Conservation (phyloP, 1,140 invertebrate species). For the Drosophila sproati region DNA sequence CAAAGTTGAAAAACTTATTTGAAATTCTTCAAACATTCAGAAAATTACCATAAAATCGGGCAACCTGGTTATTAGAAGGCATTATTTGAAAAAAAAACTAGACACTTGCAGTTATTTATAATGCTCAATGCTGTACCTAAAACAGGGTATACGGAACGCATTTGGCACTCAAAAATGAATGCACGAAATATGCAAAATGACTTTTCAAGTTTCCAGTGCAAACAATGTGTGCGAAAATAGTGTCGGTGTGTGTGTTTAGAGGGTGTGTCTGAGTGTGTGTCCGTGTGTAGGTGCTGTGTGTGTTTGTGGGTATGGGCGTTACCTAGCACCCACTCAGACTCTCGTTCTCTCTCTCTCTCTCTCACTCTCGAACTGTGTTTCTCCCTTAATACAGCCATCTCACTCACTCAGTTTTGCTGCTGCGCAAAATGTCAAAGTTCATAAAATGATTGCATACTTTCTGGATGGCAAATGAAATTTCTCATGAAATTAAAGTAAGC, state of each 20-base stretch:
- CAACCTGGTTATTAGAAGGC: no score
- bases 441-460: slow-evolving; percentile 48
- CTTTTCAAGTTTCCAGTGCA: slow-evolving; percentile 48
- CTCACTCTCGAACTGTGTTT: background rate
- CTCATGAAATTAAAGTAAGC: slow-evolving; percentile 47
- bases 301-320: slow-evolving; percentile 8
- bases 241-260: background rate
- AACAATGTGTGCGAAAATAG: slow-evolving; percentile 8
- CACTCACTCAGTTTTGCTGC: slow-evolving; percentile 1
- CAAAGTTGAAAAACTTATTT: no score
- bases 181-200: slow-evolving; percentile 59
- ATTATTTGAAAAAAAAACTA: no score
- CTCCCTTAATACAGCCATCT: background rate
- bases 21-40: no score
- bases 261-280: background rate
- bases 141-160: slow-evolving; percentile 27
- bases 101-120: background rate
- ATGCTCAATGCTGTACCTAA: background rate
- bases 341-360: background rate
- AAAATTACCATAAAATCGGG: no score
- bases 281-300: slow-evolving; percentile 5
- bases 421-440: slow-evolving; percentile 48
- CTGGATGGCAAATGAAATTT: slow-evolving; percentile 42
- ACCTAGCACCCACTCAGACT: background rate
- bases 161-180: slow-evolving; percentile 33